Percentiles rank a stretch among this genome's conserved stretches.
phyloP scores from a whole-genome alignment of 2,888 invertebrate genomes.

The Cordilura impudica region DNA sequence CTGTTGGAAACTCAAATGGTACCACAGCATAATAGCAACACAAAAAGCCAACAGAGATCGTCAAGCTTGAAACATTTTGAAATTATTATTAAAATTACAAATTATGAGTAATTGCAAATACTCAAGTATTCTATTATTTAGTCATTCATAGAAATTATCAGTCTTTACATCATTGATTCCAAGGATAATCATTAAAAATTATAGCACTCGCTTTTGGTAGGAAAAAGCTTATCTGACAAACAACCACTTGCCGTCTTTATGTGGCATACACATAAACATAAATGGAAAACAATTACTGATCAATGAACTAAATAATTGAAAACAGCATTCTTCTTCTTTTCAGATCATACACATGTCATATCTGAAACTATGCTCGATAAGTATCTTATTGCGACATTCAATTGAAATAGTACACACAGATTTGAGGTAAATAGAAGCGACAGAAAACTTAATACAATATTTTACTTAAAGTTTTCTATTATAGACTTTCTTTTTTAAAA shows the following conservation, averaged over 20 bases:
- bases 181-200: slow-evolving; percentile 27
- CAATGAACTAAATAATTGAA: slow-evolving; percentile 54
- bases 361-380: too few species aligned
- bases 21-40: neutral
- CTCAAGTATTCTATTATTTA: slow-evolving; percentile 2
- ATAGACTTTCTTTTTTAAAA: too few species aligned
- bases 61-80: slow-evolving; percentile 32
- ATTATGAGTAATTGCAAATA: slow-evolving; percentile 43
- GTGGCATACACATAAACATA: slow-evolving; percentile 13
- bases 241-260: slow-evolving; percentile 1
- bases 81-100: slow-evolving; percentile 37
- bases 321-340: too few species aligned
- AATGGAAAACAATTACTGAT: slow-evolving; percentile 40
- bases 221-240: neutral
- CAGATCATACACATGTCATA: too few species aligned
- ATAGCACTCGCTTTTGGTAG: neutral
- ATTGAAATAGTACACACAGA: too few species aligned
- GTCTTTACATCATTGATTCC: slow-evolving; percentile 44
- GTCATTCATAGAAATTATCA: slow-evolving; percentile 9
- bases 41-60: neutral
- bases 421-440: too few species aligned
- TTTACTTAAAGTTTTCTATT: too few species aligned
- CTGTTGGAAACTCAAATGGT: neutral
- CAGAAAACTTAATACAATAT: too few species aligned
- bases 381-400: too few species aligned